A percentile compares a stretch with the other conserved stretches of the same genome.
Evolutionary conservation across 92 coral and sea anemone genomes (phyloP).

Genomic region (Umimayanthus kanabou): DNA sequence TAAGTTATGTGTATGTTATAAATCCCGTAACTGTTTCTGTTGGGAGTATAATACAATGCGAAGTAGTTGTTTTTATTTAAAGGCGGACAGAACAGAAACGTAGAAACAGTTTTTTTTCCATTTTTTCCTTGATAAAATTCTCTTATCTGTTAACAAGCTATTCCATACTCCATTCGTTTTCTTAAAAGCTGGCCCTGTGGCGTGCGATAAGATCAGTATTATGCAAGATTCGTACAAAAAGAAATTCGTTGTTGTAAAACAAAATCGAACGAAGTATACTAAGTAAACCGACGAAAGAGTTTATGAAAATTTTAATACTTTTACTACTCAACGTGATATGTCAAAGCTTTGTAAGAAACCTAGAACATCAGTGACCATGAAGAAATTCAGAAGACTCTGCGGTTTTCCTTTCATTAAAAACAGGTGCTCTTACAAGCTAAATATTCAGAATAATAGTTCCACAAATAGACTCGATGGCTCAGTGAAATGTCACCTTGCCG

Average conservation of each 20-base stretch:
- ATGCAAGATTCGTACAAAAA: not conserved
- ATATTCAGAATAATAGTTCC: slow-evolving; percentile 30
- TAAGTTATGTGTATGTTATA: not conserved
- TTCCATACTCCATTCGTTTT: slow-evolving; percentile 18
- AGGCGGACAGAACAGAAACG: not conserved
- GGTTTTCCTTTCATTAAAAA: slow-evolving; percentile 11
- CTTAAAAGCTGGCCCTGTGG: not conserved
- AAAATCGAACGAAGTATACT: not conserved
- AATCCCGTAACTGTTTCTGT: not conserved
- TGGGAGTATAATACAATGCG: not conserved
- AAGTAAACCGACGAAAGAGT: not conserved
- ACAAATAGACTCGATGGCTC: not conserved
- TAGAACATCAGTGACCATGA: not conserved
- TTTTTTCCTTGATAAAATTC: not conserved
- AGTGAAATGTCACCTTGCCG: not conserved
- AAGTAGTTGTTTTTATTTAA: not conserved
- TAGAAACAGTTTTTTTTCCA: not conserved
- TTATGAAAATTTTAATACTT: not conserved
- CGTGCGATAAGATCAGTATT: slow-evolving; percentile 25
- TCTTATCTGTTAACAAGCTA: slow-evolving; percentile 14
- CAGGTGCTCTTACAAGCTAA: slow-evolving; percentile 24
- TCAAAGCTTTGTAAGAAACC: not conserved
- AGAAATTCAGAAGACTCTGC: not conserved
- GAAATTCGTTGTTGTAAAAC: not conserved
- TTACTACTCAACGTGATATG: not conserved